Percentiles rank a stretch among this genome's conserved stretches.
phyloP scores from a whole-genome alignment of 1,140 invertebrate genomes.

The Globodera ellingtonae region DNA sequence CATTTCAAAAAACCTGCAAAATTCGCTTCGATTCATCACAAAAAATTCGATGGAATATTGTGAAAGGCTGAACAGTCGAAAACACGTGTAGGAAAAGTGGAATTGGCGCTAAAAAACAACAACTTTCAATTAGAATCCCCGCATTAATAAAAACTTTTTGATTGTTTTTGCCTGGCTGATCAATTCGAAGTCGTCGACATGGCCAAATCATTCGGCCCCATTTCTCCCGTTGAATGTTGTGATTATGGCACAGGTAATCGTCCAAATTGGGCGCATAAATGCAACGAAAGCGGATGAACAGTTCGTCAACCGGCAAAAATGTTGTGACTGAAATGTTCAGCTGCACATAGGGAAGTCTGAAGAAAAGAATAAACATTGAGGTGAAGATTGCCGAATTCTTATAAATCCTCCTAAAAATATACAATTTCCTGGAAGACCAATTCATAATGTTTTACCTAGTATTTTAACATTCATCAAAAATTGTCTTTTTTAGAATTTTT shows the following conservation, averaged over 20 bases:
- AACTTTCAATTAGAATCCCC: slow-evolving; percentile 6
- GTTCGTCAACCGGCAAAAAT: slow-evolving; percentile 20
- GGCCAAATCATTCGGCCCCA: slow-evolving; percentile 51
- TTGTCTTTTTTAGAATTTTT: no score
- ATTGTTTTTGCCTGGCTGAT: neutral
- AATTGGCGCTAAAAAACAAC: neutral
- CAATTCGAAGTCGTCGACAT: slow-evolving; percentile 37
- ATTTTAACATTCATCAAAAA: no score
- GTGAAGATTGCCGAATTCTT: no score
- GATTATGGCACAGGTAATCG: slow-evolving; percentile 58
- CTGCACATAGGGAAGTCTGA: slow-evolving; percentile 53
- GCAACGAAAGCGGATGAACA: slow-evolving; percentile 53
- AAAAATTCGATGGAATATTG: slow-evolving; percentile 44
- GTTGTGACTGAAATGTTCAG: slow-evolving; percentile 50
- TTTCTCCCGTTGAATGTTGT: slow-evolving; percentile 37
- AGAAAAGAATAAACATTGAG: neutral
- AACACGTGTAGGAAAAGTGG: slow-evolving; percentile 48
- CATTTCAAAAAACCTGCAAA: slow-evolving; percentile 28
- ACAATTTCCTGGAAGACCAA: neutral
- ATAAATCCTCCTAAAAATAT: no score
- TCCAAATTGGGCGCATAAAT: slow-evolving; percentile 48
- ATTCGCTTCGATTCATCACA: neutral
- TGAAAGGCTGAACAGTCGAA: slow-evolving; percentile 54
- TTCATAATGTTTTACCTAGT: no score
- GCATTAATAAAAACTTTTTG: neutral